Conservation (phyloP, 2,888 invertebrate genomes). For the Diplazon laetatorius region DNA sequence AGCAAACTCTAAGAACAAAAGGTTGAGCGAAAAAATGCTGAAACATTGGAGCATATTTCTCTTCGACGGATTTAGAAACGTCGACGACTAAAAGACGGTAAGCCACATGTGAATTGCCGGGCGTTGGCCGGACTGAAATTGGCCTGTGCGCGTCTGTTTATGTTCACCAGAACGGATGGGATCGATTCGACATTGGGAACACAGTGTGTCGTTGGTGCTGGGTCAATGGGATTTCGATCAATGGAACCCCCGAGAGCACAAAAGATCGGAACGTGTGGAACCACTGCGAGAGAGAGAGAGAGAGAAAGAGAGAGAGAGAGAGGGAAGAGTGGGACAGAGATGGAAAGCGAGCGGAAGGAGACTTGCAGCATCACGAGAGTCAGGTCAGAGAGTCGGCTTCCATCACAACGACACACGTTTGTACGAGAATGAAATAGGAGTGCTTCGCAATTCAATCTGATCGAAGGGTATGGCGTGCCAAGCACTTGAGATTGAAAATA, state of each 20-base stretch:
- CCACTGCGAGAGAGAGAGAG: not conserved
- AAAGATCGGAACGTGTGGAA: not conserved
- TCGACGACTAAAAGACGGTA: slow-evolving; percentile 5
- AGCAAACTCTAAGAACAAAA: not conserved
- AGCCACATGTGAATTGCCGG: not conserved
- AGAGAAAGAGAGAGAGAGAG: not conserved
- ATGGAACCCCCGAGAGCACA: slow-evolving; percentile 31
- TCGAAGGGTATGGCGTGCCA: not conserved
- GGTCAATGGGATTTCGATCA: slow-evolving; percentile 25
- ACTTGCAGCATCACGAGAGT: not conserved
- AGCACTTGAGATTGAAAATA: not conserved
- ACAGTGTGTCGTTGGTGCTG: not conserved
- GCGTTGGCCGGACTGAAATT: not conserved
- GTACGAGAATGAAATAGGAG: not conserved
- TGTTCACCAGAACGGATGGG: not conserved
- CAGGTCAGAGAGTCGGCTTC: too few relatives aligned
- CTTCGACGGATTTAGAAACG: too few relatives aligned
- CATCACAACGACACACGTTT: not conserved
- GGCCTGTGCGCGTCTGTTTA: not conserved
- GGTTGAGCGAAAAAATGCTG: not conserved
- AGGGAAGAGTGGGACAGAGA: too few relatives aligned
- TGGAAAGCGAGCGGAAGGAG: not conserved
- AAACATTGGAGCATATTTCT: too few relatives aligned
- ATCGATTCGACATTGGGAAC: slow-evolving; percentile 19
- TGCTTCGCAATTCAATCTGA: not conserved